Evolutionary conservation across 1,140 invertebrate species (phyloP), one percentile per base, ranked within the genome.

Genomic region (Phortica variegata): DNA sequence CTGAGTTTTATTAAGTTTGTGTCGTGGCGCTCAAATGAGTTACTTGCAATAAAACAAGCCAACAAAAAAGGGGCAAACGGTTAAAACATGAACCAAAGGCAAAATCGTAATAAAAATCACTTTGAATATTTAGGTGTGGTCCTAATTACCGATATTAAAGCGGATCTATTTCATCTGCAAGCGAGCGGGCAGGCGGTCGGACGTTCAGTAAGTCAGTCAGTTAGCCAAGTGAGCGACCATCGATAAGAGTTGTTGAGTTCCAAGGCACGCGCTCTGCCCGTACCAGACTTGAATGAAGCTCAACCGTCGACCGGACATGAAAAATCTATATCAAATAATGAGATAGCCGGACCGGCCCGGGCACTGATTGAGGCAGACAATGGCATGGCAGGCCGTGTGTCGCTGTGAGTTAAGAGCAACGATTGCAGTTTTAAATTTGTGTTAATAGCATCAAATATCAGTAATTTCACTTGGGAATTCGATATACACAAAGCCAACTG

Each of bases 91-190:
- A 26, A 36, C 46, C 50, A 53, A 10, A 29, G 29, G 37, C 32
- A 49, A 49, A 54, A 58, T n/a, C 60, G 65, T 54, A 68, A 68
- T 68, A 68, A 68, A 68, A 68, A 63, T 68, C 63, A 68, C 63
- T 69, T 66, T 66, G 60, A 68, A 66, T 66, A 62, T 66, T 54
- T 68, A 68, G 63, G 63, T 68, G 63, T 68, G 63, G 65, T 68
- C 63, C 63, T 68, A 68, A 68, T 68, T 68, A 68, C 65, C 57
- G 54, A 68, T 68, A 68, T 68, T 68, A 68, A 68, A 68, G 63
- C 63, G 63, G 63, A 68, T 68, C 63, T 68, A 68, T 68, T 68
- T 68, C 63, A 68, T 61, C 61, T 48, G 54, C 42, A 32, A 43
- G 43, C 18, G 15, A 23, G 18, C 8, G 15, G 16, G 16, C 36